These are phyloP conservation scores for Anthrax anthrax DNA, from an alignment of 2,888 invertebrate genomes.

Conservation along the genomic window DNA sequence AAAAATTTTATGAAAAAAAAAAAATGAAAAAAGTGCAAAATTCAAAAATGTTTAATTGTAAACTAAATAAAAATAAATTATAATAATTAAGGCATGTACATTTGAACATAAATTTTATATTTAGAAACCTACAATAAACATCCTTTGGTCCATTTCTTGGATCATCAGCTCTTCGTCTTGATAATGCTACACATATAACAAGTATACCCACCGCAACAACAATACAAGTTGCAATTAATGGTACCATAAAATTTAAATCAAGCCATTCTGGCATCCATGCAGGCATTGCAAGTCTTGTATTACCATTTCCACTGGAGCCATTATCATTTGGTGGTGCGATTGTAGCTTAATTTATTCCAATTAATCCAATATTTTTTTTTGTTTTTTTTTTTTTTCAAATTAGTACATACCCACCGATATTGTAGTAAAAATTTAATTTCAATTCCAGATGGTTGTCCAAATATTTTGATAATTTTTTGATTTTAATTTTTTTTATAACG, in stretches of 20 bases:
- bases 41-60: no score
- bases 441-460: no score
- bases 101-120: no score
- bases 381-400: neutral
- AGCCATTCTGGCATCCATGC: conserved; percentile 78
- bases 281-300: conserved; percentile 40
- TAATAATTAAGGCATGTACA: no score
- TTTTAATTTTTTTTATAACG: neutral
- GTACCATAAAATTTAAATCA: conserved; percentile 80
- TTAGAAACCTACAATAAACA: conserved; percentile 58
- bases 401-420: neutral
- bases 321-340: conserved; percentile 61
- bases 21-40: no score
- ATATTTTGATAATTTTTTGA: no score
- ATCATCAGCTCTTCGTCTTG: conserved; percentile 67
- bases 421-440: neutral
- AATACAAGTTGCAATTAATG: conserved; percentile 76
- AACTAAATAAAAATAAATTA: no score
- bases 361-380: conserved; percentile 1
- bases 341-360: conserved; percentile 49
- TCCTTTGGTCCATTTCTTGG: conserved; percentile 66
- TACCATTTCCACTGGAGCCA: conserved; percentile 28
- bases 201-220: conserved; percentile 81
- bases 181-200: conserved; percentile 78
- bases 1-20: no score